phyloP scores from a whole-genome alignment of 2,113 vertebrate species.

The Monopterus albus region DNA sequence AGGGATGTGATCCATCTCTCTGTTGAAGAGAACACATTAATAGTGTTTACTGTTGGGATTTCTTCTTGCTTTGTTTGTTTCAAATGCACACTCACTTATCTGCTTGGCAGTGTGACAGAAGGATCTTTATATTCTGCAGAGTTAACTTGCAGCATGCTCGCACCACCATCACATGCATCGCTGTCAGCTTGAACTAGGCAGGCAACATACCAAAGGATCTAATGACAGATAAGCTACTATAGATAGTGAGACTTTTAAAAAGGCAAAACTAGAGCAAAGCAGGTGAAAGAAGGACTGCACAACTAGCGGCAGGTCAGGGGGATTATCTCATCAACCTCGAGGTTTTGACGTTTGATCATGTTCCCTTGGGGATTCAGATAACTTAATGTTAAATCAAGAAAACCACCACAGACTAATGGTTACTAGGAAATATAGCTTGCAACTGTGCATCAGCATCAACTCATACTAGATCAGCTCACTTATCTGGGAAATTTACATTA shows the following conservation, averaged over 20 bases:
- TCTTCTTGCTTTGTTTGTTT: conserved; percentile 25
- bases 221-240: conserved; percentile 16
- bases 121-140: no score
- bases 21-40: not conserved
- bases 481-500: conserved; percentile 7
- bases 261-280: conserved; percentile 22
- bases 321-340: conserved; percentile 53
- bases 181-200: not conserved
- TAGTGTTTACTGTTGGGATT: not conserved
- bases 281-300: conserved; percentile 39
- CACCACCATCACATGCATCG: conserved; percentile 13
- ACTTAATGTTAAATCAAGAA: conserved; percentile 33
- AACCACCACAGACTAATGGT: conserved; percentile 25
- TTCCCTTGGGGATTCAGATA: conserved; percentile 36
- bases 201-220: conserved; percentile 16
- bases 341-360: conserved; percentile 37
- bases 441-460: conserved; percentile 33
- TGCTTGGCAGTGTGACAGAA: conserved; percentile 1
- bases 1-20: not conserved
- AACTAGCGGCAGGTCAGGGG: conserved; percentile 11
- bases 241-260: conserved; percentile 1
- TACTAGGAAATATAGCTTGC: conserved; percentile 15
- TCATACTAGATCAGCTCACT: not conserved
- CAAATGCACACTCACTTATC: not conserved
- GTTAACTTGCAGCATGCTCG: no score